Conservation (phyloP, 2,797 vertebrate species). For the Ciconia nigra region DNA sequence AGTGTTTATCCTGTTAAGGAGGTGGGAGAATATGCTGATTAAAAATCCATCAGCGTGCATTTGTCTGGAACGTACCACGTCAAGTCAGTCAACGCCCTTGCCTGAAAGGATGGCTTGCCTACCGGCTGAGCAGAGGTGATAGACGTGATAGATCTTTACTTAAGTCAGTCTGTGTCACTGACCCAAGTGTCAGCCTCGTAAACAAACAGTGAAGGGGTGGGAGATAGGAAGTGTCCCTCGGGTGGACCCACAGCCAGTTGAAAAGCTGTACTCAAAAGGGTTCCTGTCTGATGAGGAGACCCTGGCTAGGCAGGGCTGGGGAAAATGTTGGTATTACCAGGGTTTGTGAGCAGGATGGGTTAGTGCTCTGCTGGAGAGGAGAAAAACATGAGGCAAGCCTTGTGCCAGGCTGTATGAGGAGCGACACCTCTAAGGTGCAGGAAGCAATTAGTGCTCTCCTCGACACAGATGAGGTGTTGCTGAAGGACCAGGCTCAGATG, state of each 20-base stretch:
- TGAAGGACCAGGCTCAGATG: background rate
- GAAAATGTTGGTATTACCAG: background rate
- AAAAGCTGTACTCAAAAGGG: background rate
- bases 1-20: background rate
- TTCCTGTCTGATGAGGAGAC: background rate
- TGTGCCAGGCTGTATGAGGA: background rate
- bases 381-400: background rate
- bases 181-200: background rate
- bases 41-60: background rate
- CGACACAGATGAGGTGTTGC: background rate
- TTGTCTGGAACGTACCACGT: background rate
- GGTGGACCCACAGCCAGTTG: background rate
- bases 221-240: background rate
- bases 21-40: background rate
- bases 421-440: background rate
- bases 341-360: background rate
- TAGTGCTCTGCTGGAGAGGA: background rate
- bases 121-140: accelerated
- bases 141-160: background rate
- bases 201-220: background rate
- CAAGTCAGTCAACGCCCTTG: background rate
- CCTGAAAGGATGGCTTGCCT: background rate
- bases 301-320: background rate
- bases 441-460: background rate
- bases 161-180: background rate